Evolutionary conservation across 2,888 invertebrate genomes (phyloP).

Genomic region (Pammene fasciana): DNA sequence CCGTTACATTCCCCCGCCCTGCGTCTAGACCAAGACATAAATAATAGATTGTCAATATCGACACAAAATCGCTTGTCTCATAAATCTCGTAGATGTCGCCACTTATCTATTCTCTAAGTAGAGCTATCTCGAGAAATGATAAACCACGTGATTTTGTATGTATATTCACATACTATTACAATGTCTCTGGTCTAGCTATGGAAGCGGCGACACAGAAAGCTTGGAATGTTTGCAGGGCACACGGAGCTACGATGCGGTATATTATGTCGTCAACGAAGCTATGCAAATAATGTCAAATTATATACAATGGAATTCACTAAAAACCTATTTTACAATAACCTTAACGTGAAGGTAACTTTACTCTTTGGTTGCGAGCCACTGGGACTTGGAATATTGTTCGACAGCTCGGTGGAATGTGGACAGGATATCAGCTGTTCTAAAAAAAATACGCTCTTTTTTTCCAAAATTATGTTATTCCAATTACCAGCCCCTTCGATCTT

Average conservation of each 20-base stretch:
- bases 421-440: constrained; percentile 45
- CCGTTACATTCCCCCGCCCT: constrained; percentile 49
- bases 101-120: background rate
- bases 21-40: constrained; percentile 11
- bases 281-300: constrained; percentile 75
- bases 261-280: constrained; percentile 60
- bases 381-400: constrained; percentile 51
- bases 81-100: background rate
- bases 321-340: constrained; percentile 73
- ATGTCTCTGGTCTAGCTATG: constrained; percentile 11
- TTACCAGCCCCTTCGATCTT: too few relatives aligned
- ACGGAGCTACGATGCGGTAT: constrained; percentile 45
- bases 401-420: constrained; percentile 65
- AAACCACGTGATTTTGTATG: background rate
- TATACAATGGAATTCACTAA: constrained; percentile 73
- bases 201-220: constrained; percentile 65
- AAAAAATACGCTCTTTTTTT: background rate
- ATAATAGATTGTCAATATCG: background rate
- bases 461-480: too few relatives aligned
- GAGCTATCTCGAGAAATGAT: background rate
- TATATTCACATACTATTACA: background rate
- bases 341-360: constrained; percentile 80
- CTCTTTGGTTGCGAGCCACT: constrained; percentile 81
- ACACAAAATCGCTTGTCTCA: background rate
- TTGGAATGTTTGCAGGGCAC: constrained; percentile 68